phyloP scores from a whole-genome alignment of 2,113 vertebrate species.

The Lophura nycthemera region DNA sequence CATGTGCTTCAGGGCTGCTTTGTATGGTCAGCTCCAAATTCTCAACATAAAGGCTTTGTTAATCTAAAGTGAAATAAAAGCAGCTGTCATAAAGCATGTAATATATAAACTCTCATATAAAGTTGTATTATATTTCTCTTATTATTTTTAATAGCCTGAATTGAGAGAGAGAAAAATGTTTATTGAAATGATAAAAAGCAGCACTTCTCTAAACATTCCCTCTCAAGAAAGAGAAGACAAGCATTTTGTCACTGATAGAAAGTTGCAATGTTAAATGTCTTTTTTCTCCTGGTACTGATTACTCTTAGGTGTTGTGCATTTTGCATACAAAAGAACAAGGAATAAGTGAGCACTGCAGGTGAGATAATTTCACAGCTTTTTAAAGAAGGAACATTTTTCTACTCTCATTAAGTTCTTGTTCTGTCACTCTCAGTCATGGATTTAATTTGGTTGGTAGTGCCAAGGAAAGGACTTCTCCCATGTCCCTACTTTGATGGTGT shows the following conservation, averaged over 20 bases:
- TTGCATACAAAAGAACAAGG: background rate
- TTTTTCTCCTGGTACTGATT: background rate
- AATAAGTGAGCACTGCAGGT: background rate
- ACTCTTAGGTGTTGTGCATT: background rate
- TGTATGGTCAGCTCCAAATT: conserved; percentile 70
- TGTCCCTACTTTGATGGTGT: background rate
- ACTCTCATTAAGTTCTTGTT: background rate
- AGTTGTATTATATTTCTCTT: conserved; percentile 68
- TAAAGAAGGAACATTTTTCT: background rate
- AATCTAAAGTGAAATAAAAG: conserved; percentile 80
- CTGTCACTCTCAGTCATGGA: background rate
- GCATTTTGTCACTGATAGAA: background rate
- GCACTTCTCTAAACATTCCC: background rate
- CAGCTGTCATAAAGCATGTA: conserved; percentile 75
- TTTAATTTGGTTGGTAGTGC: background rate
- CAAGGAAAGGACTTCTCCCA: background rate
- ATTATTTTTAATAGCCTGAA: conserved; percentile 76
- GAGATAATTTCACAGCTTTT: conserved; percentile 2
- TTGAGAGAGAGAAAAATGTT: conserved; percentile 55
- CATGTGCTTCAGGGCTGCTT: conserved; percentile 73
- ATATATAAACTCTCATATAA: conserved; percentile 71
- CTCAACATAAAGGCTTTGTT: conserved; percentile 67
- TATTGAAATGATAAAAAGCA: conserved; percentile 68
- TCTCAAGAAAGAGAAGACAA: background rate
- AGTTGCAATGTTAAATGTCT: background rate